Evolutionary conservation across 2,888 invertebrate genomes (phyloP).

Genomic region (Hypomecis punctinalis): DNA sequence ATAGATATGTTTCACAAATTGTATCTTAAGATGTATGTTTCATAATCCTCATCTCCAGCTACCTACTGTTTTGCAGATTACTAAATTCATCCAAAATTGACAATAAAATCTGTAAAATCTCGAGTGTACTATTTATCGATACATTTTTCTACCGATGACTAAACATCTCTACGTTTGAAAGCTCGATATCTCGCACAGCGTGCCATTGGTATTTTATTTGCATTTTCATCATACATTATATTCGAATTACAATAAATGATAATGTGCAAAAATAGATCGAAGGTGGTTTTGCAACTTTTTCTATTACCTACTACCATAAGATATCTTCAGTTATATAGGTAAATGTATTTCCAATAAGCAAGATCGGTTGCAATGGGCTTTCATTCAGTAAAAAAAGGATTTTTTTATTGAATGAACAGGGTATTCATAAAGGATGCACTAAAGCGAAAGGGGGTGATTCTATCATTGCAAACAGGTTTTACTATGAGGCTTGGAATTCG

Average conservation of each 20-base stretch:
- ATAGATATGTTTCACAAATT: too few species aligned
- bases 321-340: neutral
- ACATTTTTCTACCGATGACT: slow-evolving; percentile 9
- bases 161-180: slow-evolving; percentile 21
- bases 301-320: neutral
- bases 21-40: too few species aligned
- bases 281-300: slow-evolving; percentile 14
- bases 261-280: slow-evolving; percentile 22
- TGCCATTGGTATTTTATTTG: slow-evolving; percentile 31
- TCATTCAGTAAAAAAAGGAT: too few species aligned
- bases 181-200: slow-evolving; percentile 16
- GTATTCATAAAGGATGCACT: too few species aligned
- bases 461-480: too few species aligned
- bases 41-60: too few species aligned
- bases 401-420: too few species aligned
- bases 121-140: neutral
- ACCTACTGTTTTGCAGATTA: neutral
- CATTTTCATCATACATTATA: slow-evolving; percentile 34
- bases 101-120: too few species aligned
- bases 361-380: too few species aligned
- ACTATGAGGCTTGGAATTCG: too few species aligned
- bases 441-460: too few species aligned
- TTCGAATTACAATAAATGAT: slow-evolving; percentile 22
- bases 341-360: neutral
- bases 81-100: neutral